Evolutionary conservation across 2,888 invertebrate genomes (phyloP), one percentile per base, ranked within the genome.

Genomic region (Lucinisca nassula): DNA sequence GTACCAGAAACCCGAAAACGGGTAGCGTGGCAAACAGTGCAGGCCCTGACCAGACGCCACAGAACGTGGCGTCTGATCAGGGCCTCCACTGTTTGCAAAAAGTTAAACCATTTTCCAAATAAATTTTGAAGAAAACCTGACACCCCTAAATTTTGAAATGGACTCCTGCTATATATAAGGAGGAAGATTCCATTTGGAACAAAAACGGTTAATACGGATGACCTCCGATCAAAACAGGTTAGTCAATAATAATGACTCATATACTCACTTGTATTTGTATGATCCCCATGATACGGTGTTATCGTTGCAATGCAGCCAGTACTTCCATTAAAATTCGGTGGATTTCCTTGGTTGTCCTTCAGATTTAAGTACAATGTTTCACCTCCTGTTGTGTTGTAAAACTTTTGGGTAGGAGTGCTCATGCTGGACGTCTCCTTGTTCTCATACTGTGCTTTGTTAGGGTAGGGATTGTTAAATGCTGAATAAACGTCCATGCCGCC

Each of bases 401-500:
- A 89, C 37, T 79, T 24, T 30, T 82, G 82, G 14, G 85, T 76
- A 8, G 87, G 83, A 30, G 77, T 77, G 0, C 58, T 70, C 8
- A 58, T 49, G 2, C 76, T 58, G 0, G 88, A 81, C 0, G 77
- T 55, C 21, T 79, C 40, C 3, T 73, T 0, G 10, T 40, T 73
- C 74, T 92, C 87, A 40, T 90, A 92, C 82, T 88, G 91, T 0
- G 92, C 90, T 32, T 84, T 75, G 14, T 90, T 85, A 0, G 93
- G 93, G 73, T 91, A 90, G 0, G 92, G 90, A 76, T 90, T 93
- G 74, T 77, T 90, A 21, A 91, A 82, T 10, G 92, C 87, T 1
- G 92, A 90, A 82, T 90, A 93, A 0, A 93, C 85, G 27, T 84
- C 91, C 61, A 88, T 91, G 6, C 86, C 74, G 6, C 93, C 92